These are phyloP conservation scores for Melieria crassipennis DNA, from an alignment of 2,888 invertebrate species.

Conservation along the genomic window DNA sequence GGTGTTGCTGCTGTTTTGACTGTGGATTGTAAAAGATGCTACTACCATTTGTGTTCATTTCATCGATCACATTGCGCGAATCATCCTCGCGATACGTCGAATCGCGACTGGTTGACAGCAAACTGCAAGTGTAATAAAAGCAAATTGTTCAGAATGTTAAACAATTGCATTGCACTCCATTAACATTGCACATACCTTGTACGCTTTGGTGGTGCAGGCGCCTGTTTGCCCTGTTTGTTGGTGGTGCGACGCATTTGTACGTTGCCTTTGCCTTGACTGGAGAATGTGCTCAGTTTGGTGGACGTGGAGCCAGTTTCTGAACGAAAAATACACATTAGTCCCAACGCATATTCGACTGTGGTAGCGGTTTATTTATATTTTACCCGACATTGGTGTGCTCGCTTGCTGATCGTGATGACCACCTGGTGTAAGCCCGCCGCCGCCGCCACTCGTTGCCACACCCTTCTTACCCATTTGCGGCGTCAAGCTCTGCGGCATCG, in stretches of 20 bases:
- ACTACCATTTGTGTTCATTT: constrained; percentile 65
- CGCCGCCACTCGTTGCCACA: constrained; percentile 46
- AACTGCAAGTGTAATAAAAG: constrained; percentile 44
- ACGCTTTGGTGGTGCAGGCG: constrained; percentile 94
- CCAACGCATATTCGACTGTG: neutral
- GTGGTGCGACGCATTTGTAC: constrained; percentile 89
- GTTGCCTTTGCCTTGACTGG: constrained; percentile 71
- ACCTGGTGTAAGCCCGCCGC: constrained; percentile 49
- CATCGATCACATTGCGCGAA: constrained; percentile 62
- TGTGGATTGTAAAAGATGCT: constrained; percentile 42
- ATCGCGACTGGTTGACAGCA: constrained; percentile 65
- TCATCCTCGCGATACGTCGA: constrained; percentile 67
- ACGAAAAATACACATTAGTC: neutral
- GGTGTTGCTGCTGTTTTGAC: constrained; percentile 28
- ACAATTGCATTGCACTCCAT: neutral
- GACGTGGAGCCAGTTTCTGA: constrained; percentile 67
- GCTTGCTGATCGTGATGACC: constrained; percentile 61
- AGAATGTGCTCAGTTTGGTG: constrained; percentile 74
- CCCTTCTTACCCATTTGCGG: constrained; percentile 66
- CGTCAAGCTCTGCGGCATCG: constrained; percentile 64
- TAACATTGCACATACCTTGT: constrained; percentile 75
- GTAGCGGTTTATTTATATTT: neutral
- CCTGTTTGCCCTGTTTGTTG: constrained; percentile 90
- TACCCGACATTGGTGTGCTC: constrained; percentile 49
- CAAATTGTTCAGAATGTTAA: constrained; percentile 1